Conservation (phyloP, 2,797 vertebrate genomes). For the Tarsius wallacei region DNA sequence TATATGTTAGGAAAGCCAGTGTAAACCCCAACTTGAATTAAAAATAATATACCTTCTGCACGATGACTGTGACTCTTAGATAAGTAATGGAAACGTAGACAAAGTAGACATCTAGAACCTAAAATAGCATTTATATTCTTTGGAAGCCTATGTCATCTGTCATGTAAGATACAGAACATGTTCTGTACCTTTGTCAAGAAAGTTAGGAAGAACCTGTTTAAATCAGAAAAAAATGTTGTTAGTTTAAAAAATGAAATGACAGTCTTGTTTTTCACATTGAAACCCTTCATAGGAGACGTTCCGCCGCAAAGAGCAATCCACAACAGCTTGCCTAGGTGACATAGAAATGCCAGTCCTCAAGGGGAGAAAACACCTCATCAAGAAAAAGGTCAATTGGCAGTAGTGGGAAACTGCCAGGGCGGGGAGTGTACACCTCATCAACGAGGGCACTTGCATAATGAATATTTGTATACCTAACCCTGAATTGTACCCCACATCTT, state of each 20-base stretch:
- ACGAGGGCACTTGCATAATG: too few relatives aligned
- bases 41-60: not conserved
- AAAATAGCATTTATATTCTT: conserved; percentile 22
- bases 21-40: not conserved
- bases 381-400: conserved; percentile 35
- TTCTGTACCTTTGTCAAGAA: not conserved
- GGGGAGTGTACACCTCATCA: too few relatives aligned
- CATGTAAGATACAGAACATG: not conserved
- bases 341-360: not conserved
- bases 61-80: not conserved
- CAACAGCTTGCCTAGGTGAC: not conserved
- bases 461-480: too few relatives aligned
- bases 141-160: not conserved
- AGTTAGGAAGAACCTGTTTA: not conserved
- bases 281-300: conserved; percentile 44
- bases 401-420: too few relatives aligned
- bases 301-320: conserved; percentile 11
- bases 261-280: not conserved
- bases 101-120: not conserved
- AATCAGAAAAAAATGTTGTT: conserved; percentile 45
- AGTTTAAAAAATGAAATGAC: conserved; percentile 58
- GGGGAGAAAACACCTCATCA: not conserved
- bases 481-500: too few relatives aligned
- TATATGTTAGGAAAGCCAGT: not conserved
- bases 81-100: not conserved